Evolutionary conservation across 2,113 vertebrate species (phyloP).

Genomic region (Cavia porcellus): DNA sequence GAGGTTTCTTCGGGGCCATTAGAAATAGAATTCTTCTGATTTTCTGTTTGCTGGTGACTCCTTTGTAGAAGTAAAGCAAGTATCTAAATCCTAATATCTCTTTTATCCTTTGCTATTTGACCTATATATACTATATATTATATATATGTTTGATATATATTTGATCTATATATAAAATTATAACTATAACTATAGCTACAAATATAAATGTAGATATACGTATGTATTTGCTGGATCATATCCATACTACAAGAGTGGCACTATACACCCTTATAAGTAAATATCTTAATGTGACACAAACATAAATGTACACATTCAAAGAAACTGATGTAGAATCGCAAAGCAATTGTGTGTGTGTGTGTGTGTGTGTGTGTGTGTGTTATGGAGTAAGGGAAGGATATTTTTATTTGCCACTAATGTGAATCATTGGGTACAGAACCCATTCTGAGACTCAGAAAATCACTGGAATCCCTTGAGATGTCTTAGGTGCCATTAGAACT

Average conservation of each 20-base stretch:
- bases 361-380: neutral
- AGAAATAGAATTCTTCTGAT: neutral
- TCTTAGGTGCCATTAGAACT: neutral
- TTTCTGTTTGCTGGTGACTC: neutral
- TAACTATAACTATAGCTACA: neutral
- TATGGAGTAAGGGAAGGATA: neutral
- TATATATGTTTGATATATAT: neutral
- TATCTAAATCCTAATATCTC: conserved; percentile 36
- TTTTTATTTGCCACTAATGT: conserved; percentile 8
- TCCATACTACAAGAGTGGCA: neutral
- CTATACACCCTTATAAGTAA: neutral
- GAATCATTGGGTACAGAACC: neutral
- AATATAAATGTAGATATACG: neutral
- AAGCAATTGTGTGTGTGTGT: neutral
- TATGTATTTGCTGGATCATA: neutral
- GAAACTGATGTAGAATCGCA: neutral
- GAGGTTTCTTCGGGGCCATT: neutral
- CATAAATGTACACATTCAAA: neutral
- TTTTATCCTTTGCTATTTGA: conserved; percentile 31
- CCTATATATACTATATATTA: neutral
- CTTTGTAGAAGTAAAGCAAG: conserved; percentile 22
- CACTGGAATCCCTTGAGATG: neutral
- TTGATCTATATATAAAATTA: neutral
- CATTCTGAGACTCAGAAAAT: neutral
- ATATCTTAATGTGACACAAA: neutral